phyloP scores from a whole-genome alignment of 2,888 invertebrate species.

The Spodoptera picta region DNA sequence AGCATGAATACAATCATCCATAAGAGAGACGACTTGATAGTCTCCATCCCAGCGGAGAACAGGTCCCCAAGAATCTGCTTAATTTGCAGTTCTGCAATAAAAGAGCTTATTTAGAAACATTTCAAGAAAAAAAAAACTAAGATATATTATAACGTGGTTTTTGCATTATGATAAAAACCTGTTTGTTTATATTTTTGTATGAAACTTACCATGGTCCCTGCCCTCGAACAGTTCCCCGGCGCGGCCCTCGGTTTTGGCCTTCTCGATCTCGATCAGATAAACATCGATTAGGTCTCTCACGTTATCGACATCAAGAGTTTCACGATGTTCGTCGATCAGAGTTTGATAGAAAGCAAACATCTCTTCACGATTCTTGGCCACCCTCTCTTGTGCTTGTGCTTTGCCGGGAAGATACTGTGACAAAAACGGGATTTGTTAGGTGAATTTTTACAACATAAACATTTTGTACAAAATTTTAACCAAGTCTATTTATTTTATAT shows the following conservation, averaged over 20 bases:
- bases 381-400: slow-evolving; percentile 89
- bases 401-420: slow-evolving; percentile 89
- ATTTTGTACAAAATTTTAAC: too few species aligned
- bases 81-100: slow-evolving; percentile 93
- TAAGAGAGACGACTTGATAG: slow-evolving; percentile 95
- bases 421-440: slow-evolving; percentile 42
- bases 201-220: slow-evolving; percentile 93
- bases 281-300: slow-evolving; percentile 95
- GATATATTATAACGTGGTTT: background rate
- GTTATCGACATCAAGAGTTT: slow-evolving; percentile 92
- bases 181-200: slow-evolving; percentile 18
- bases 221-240: slow-evolving; percentile 94
- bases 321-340: slow-evolving; percentile 94
- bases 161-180: slow-evolving; percentile 21
- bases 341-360: slow-evolving; percentile 95
- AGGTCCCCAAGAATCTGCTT: slow-evolving; percentile 97
- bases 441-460: too few species aligned
- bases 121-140: slow-evolving; percentile 1
- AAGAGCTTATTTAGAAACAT: slow-evolving; percentile 26
- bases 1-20: slow-evolving; percentile 97
- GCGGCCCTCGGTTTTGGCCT: slow-evolving; percentile 93
- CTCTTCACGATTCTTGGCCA: slow-evolving; percentile 92
- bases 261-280: slow-evolving; percentile 95
- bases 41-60: slow-evolving; percentile 98
- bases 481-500: too few species aligned